Base-by-base conservation (phyloP, 2,113 vertebrate genomes). In the Myotis lucifugus region DNA sequence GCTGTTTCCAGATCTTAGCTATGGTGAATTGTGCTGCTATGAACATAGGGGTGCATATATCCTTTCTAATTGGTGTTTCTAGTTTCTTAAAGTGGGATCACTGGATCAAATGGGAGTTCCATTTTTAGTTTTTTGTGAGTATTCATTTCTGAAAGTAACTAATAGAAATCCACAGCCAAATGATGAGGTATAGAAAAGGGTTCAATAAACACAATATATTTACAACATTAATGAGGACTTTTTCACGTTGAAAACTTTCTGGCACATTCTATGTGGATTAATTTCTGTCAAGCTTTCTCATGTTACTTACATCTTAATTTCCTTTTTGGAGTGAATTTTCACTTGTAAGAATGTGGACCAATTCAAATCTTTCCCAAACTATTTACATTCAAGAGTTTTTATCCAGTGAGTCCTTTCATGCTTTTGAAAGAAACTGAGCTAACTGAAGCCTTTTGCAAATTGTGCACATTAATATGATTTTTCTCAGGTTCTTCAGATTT, bases 301-400 rank as follows among this genome's bases (percentile, higher is more conserved):
- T 42, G 79, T 88, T 92, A 90, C 1, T 93, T 85, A 56, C 90
- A 95, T 70, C 77, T 70, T 64, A 88, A 95, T 83, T 96, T 97
- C 97, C 69, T 96, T 93, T 37, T 94, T 64, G 1, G 27, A 85
- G 37, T 50, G 93, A 67, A 85, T 95, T 27, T 94, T 93, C 76
- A 87, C 61, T 59, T 97, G 19, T n/a, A 81, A 81, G 0, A 3
- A n/a, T 70, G 29, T 56, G 52, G 37, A 25, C 21, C 77, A 34
- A 34, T n/a, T 59, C 37, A 96, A 97, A 34, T 85, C 73, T 91
- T 93, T 92, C 37, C 50, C 64, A 81, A 8, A 40, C 34, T 81
- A 37, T 70, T 90, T 59, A 59, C 29, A 70, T 32, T 81, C 66
- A 19, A 81, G 32, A 46, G 19, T 15, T 81, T 81, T 79, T 59